Conservation (phyloP, 1,140 invertebrate genomes). For the Elysia chlorotica region DNA sequence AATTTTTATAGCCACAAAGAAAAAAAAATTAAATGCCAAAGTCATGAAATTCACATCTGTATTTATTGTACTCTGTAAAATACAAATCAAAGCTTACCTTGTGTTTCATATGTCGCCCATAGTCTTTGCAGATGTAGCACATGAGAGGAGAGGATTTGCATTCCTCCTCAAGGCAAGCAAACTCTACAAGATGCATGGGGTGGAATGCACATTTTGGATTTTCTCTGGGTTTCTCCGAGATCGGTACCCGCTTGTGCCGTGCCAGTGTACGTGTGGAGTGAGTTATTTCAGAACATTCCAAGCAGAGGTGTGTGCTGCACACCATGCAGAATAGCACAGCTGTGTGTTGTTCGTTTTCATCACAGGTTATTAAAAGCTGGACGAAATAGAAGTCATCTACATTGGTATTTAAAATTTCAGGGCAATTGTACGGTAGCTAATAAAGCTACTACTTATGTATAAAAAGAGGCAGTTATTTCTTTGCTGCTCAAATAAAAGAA, state of each 20-base stretch:
- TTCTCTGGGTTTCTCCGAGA: slow-evolving; percentile 70
- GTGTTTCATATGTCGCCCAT: slow-evolving; percentile 68
- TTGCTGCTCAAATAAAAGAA: too few species aligned
- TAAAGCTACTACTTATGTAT: too few species aligned
- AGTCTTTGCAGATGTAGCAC: slow-evolving; percentile 71
- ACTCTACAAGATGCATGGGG: slow-evolving; percentile 68
- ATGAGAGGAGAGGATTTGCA: slow-evolving; percentile 66
- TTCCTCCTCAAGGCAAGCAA: slow-evolving; percentile 68
- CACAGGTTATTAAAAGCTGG: slow-evolving; percentile 66
- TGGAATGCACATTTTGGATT: slow-evolving; percentile 69
- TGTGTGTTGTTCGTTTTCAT: slow-evolving; percentile 69
- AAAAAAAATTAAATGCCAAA: too few species aligned
- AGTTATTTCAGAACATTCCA: slow-evolving; percentile 67
- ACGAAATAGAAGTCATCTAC: too few species aligned
- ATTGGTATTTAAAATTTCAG: too few species aligned
- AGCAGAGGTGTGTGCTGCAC: slow-evolving; percentile 68
- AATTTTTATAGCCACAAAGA: too few species aligned
- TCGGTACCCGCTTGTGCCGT: slow-evolving; percentile 68
- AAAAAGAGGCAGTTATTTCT: too few species aligned
- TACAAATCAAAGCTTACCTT: slow-evolving; percentile 63
- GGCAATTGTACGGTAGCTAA: too few species aligned
- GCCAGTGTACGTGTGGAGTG: slow-evolving; percentile 68
- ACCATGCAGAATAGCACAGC: slow-evolving; percentile 70
- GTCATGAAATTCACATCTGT: too few species aligned
- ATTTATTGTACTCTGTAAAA: too few species aligned